Evolutionary conservation across 2,113 vertebrate genomes (phyloP), one percentile per base, ranked within the genome.

Genomic region (Emydocephalus ijimae): DNA sequence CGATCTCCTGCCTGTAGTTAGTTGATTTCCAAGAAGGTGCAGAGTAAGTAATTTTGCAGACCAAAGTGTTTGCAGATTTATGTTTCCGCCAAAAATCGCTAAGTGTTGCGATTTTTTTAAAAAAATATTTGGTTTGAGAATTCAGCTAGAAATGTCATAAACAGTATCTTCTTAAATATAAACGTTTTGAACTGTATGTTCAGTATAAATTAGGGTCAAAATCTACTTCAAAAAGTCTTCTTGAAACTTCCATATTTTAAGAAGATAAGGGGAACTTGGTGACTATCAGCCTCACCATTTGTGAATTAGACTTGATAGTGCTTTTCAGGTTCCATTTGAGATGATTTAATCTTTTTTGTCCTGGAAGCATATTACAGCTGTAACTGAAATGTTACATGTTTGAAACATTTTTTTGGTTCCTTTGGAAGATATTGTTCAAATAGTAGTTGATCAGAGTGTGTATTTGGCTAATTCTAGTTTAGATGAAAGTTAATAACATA

Each of bases 381-480:
- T 39, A 81, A 81, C 15, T 81, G 34, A 43, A 81, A 81, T 81
- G 18, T 43, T 20, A 81, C 74, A 43, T 43, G 18, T 74, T 89
- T 21, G 69, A 61, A 92, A 85, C 26, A 39, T 21, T 34, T 61
- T 85, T 56, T 85, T 56, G 15, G 8, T 54, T 45, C 56, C 92
- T 56, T 88, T 94, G 91, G 96, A 95, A 87, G 61, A 93, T 93
- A 64, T 85, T 64, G 88, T 87, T 93, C 59, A 8, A 94, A n/a
- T 87, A 3, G 15, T 86, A 93, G 85, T 88, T 89, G 86, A 48
- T 54, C 0, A 87, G 88, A 57, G 94, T 39, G 48, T 1, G 23
- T 93, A 85, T 86, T 64, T 91, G 55, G 20, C 3, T 26, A 59
- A 2, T 93, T 96, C 90, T 93, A 94, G 11, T 81, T 93, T 92